Percentiles rank a stretch among this genome's conserved stretches.
Evolutionary conservation across 1,140 invertebrate species (phyloP).

Genomic region (Heliothis subflexa): DNA sequence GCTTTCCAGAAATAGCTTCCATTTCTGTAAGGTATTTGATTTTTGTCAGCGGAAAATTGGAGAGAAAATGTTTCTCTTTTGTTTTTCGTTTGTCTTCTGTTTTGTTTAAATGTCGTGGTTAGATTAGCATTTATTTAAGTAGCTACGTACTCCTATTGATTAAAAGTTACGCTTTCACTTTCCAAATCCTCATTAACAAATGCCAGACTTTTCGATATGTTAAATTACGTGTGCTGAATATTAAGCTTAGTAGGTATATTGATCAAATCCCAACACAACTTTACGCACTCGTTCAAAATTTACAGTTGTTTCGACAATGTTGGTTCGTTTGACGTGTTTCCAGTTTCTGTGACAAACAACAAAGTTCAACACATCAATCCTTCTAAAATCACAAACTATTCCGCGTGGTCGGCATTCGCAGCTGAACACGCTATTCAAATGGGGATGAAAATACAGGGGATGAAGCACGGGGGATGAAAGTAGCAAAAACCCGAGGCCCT

Average conservation of each 20-base stretch:
- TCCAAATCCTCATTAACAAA: no score
- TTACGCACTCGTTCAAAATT: no score
- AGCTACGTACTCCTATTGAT: no score
- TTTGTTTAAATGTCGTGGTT: background rate
- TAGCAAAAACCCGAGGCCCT: conserved; percentile 61
- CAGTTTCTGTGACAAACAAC: conserved; percentile 1
- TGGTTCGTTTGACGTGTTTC: no score
- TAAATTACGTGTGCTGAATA: no score
- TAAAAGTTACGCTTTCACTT: no score
- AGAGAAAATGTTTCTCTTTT: background rate
- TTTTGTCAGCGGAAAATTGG: conserved; percentile 12
- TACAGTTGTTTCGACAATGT: no score
- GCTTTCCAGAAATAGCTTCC: background rate
- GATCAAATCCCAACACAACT: no score
- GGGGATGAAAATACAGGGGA: conserved; percentile 46
- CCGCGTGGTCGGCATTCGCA: conserved; percentile 31
- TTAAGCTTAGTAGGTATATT: no score
- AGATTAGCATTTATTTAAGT: no score
- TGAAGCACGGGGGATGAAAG: conserved; percentile 56
- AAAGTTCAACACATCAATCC: conserved; percentile 37
- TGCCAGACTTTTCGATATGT: no score
- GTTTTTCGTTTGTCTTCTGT: background rate
- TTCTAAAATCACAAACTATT: conserved; percentile 30
- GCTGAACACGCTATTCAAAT: conserved; percentile 60
- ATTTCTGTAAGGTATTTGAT: background rate